Evolutionary conservation across 2,888 invertebrate species (phyloP).

Genomic region (Silvanus unidentatus): DNA sequence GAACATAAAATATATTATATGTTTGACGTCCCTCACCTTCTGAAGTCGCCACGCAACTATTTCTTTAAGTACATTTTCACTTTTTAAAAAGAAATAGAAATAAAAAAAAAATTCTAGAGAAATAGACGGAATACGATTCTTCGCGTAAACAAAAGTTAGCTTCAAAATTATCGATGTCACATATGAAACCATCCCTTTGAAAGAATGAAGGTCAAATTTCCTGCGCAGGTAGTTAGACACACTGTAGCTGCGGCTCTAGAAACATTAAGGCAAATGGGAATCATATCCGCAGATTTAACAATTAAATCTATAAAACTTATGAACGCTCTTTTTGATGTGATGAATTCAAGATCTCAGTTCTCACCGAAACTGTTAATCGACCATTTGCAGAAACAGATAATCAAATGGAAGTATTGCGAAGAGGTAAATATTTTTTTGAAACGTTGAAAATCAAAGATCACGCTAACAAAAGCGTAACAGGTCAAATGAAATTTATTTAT

Average conservation of each 20-base stretch:
- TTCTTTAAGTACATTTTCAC: background rate
- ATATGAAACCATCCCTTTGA: conserved; percentile 18
- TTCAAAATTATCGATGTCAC: background rate
- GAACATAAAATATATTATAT: background rate
- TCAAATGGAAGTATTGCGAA: background rate
- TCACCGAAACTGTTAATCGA: background rate
- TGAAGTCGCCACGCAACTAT: background rate
- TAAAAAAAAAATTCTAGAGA: no score
- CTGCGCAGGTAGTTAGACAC: conserved; percentile 19
- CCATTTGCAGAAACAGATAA: background rate
- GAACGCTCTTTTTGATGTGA: conserved; percentile 19
- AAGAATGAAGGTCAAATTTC: conserved; percentile 21
- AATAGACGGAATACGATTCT: no score
- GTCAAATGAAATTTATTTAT: background rate
- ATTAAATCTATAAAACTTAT: conserved; percentile 8
- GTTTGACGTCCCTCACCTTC: background rate
- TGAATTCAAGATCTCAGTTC: conserved; percentile 13
- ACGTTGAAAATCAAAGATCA: background rate
- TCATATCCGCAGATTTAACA: conserved; percentile 6
- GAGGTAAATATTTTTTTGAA: background rate
- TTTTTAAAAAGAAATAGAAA: no score
- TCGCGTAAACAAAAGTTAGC: no score
- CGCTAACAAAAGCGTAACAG: background rate
- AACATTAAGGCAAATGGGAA: conserved; percentile 11
- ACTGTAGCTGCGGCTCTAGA: conserved; percentile 18